Evolutionary conservation across 2,113 vertebrate genomes (phyloP).

Genomic region (Eubucco bourcierii): DNA sequence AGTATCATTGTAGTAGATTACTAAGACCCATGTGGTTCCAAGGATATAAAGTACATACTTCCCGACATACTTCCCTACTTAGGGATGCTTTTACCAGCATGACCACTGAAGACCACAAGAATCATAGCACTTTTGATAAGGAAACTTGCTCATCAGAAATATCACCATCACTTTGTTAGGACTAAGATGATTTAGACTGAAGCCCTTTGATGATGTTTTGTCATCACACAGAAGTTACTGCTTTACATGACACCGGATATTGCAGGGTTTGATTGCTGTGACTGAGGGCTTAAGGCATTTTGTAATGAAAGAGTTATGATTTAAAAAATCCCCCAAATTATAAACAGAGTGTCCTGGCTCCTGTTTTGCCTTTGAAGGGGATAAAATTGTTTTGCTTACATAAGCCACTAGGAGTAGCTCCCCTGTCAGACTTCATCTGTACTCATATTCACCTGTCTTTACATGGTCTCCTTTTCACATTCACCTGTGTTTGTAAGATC

Average conservation of each 20-base stretch:
- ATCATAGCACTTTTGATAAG: background rate
- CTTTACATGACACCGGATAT: constrained; percentile 58
- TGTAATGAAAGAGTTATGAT: constrained; percentile 69
- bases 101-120: background rate
- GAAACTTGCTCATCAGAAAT: background rate
- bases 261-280: constrained; percentile 37
- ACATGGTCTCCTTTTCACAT: background rate
- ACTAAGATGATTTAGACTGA: background rate
- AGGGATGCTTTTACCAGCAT: background rate
- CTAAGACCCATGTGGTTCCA: background rate
- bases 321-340: constrained; percentile 74
- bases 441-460: background rate
- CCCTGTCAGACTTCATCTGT: constrained; percentile 4
- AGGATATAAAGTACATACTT: background rate
- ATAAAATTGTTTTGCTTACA: constrained; percentile 1
- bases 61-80: background rate
- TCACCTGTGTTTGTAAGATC: background rate
- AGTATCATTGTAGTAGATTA: background rate
- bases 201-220: constrained; percentile 70
- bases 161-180: background rate
- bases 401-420: constrained; percentile 43
- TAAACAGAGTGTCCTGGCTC: constrained; percentile 40
- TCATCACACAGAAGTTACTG: constrained; percentile 48
- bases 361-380: constrained; percentile 41
- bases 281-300: constrained; percentile 69